A percentile compares a stretch with the other conserved stretches of the same genome.
These are phyloP conservation scores for Phainopepla nitens DNA, from an alignment of 2,113 vertebrate species.

Conservation along the genomic window DNA sequence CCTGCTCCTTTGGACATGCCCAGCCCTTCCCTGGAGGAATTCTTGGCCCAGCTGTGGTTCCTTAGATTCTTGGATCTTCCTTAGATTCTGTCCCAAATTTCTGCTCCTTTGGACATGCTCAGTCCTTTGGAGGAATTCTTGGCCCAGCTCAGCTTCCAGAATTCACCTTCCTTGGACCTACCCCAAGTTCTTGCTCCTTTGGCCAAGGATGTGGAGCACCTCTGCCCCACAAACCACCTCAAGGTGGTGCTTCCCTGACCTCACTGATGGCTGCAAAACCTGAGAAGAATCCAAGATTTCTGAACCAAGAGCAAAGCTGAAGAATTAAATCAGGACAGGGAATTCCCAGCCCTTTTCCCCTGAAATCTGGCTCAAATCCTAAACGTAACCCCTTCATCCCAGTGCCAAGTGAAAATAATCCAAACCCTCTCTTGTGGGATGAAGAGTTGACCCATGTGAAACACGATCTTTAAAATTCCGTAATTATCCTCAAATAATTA, in stretches of 20 bases:
- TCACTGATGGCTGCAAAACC: not conserved
- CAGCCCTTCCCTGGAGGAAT: not conserved
- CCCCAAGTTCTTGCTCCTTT: not conserved
- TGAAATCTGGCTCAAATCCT: not conserved
- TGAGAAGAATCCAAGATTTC: not conserved
- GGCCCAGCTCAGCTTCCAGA: not conserved
- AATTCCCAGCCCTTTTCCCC: not conserved
- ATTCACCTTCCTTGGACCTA: not conserved
- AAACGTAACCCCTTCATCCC: not conserved
- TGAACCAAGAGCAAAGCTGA: not conserved
- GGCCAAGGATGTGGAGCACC: not conserved
- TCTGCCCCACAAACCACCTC: not conserved
- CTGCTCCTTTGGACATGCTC: not conserved
- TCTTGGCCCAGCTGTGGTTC: not conserved
- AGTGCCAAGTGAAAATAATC: not conserved
- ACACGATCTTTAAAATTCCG: not conserved
- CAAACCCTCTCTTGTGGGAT: not conserved
- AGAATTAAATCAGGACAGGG: not conserved
- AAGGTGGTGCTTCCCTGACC: not conserved
- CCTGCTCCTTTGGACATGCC: not conserved
- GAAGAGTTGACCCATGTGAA: not conserved
- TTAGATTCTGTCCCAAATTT: not conserved
- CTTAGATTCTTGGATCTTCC: not conserved
- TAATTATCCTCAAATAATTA: not conserved
- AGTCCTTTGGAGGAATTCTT: not conserved